Evolutionary conservation across 2,888 invertebrate genomes (phyloP).

Genomic region (Drosophila lacicola): DNA sequence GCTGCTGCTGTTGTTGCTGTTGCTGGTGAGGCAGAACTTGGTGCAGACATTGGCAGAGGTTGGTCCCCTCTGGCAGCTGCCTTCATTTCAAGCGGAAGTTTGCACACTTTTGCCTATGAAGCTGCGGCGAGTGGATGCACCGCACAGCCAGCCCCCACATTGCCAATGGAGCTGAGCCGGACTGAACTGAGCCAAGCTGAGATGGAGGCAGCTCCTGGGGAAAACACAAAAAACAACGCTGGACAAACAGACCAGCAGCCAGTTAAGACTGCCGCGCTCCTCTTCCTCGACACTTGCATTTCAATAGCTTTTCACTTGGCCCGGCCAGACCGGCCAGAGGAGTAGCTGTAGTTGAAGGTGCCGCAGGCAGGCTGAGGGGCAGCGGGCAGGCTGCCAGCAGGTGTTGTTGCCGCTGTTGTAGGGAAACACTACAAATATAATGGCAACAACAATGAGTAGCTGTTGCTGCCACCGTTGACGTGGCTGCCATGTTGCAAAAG

Average conservation of each 20-base stretch:
- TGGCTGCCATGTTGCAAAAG: constrained; percentile 60
- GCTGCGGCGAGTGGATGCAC: constrained; percentile 26
- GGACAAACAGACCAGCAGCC: constrained; percentile 19
- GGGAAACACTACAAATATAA: constrained; percentile 25
- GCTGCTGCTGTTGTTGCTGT: constrained; percentile 5
- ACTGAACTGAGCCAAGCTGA: too few relatives aligned
- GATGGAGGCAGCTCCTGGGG: constrained; percentile 13
- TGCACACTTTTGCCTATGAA: constrained; percentile 27
- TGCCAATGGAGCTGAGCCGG: constrained; percentile 26
- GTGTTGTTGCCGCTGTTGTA: constrained; percentile 24
- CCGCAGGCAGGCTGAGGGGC: not conserved
- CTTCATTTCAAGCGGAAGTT: constrained; percentile 53
- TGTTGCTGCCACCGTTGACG: constrained; percentile 12
- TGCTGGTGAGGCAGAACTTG: constrained; percentile 5
- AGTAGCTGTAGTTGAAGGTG: not conserved
- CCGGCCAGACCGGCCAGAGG: constrained; percentile 16
- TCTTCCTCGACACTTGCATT: constrained; percentile 26
- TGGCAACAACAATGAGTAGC: constrained; percentile 35
- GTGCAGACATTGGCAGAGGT: constrained; percentile 1
- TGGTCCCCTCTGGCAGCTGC: not conserved
- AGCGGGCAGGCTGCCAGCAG: not conserved
- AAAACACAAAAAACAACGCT: not conserved
- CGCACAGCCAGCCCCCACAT: constrained; percentile 4
- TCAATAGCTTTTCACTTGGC: constrained; percentile 62
- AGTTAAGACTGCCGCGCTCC: not conserved